These are phyloP conservation scores for Mustelus asterias DNA, from an alignment of 2,113 vertebrate species.

Conservation along the genomic window DNA sequence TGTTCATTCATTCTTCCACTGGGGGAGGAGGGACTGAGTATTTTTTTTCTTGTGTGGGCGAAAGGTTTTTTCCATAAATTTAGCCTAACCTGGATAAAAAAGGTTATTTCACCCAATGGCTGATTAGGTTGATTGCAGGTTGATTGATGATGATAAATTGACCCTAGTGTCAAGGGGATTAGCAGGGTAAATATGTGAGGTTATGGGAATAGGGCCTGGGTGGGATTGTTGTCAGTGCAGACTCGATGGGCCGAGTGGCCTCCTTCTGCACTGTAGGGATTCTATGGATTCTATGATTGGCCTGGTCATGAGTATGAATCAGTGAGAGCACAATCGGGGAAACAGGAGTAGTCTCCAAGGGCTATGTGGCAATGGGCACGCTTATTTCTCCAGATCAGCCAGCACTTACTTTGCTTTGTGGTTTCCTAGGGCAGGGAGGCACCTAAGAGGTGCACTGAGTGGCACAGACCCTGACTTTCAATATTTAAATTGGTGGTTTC, in stretches of 20 bases:
- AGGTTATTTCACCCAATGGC: background rate
- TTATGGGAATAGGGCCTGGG: too few relatives aligned
- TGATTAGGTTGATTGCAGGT: too few relatives aligned
- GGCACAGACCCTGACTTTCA: background rate
- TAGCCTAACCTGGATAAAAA: background rate
- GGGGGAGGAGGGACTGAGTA: too few relatives aligned
- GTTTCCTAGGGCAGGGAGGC: background rate
- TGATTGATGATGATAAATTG: too few relatives aligned
- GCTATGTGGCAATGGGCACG: background rate
- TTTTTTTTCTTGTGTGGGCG: background rate
- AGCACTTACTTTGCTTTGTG: background rate
- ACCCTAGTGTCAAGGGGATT: too few relatives aligned
- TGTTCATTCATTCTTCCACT: background rate
- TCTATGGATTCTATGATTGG: too few relatives aligned
- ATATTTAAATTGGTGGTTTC: background rate
- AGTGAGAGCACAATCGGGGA: background rate
- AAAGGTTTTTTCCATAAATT: background rate
- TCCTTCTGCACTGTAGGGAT: too few relatives aligned
- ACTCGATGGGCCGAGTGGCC: too few relatives aligned
- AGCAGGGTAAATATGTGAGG: too few relatives aligned
- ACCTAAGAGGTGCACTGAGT: background rate
- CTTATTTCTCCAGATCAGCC: background rate
- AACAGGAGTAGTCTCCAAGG: background rate
- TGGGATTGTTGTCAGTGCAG: too few relatives aligned
- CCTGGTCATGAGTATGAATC: background rate